Evolutionary conservation across 2,888 invertebrate species (phyloP).

Genomic region (Ashinkailepas kermadecensis): DNA sequence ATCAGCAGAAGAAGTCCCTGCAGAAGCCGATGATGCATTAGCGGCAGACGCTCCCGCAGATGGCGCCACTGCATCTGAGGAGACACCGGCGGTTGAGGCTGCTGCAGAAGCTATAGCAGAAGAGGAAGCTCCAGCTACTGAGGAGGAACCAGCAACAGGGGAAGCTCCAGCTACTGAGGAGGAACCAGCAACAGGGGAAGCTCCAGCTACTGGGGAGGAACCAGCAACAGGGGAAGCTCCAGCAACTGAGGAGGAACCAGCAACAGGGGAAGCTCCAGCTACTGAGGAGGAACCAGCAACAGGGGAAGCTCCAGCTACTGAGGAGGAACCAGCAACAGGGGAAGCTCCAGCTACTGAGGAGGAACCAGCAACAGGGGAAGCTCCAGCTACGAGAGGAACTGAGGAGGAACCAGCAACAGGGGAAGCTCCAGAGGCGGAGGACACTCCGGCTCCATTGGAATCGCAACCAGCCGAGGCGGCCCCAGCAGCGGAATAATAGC

Average conservation of each 20-base stretch:
- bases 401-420: not conserved
- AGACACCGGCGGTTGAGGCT: too few species aligned
- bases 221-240: too few species aligned
- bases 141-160: not conserved
- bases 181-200: too few species aligned
- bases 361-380: not conserved
- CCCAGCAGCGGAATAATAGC: not conserved
- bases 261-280: not conserved
- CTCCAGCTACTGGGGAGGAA: too few species aligned
- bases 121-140: not conserved
- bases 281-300: not conserved
- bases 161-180: not conserved
- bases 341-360: not conserved
- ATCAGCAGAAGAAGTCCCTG: not conserved
- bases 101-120: not conserved
- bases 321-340: too few species aligned
- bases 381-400: not conserved
- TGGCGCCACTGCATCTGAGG: too few species aligned
- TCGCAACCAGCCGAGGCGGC: not conserved
- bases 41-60: not conserved
- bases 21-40: not conserved
- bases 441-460: not conserved
- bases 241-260: not conserved
- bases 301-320: not conserved
- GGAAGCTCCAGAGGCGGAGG: not conserved